A percentile compares a stretch with the other conserved stretches of the same genome.
These are phyloP conservation scores for Leucania comma DNA, from an alignment of 2,888 invertebrate species.

Conservation along the genomic window DNA sequence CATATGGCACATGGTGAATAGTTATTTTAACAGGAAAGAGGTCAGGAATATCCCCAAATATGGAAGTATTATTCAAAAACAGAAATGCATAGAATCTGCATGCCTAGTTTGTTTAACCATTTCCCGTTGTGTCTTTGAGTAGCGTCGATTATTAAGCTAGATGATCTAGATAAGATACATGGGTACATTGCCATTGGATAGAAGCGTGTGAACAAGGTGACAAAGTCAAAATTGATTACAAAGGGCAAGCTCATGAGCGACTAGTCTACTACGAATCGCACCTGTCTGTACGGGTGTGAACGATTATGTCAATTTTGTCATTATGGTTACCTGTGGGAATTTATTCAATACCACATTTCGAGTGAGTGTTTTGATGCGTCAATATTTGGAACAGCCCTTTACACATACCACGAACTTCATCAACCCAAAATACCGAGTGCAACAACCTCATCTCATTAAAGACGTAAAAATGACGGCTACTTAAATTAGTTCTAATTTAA, in stretches of 20 bases:
- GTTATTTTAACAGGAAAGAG: conserved; percentile 22
- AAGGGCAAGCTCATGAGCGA: conserved; percentile 67
- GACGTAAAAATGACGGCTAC: conserved; percentile 62
- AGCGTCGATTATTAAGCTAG: conserved; percentile 1
- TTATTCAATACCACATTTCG: conserved; percentile 48
- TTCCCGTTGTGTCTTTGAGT: background rate
- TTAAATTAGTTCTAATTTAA: conserved; percentile 71
- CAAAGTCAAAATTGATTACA: conserved; percentile 80
- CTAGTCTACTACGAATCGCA: conserved; percentile 78
- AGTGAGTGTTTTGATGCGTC: conserved; percentile 22
- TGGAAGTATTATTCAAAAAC: conserved; percentile 4
- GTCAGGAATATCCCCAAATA: conserved; percentile 15
- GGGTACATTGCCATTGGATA: conserved; percentile 45
- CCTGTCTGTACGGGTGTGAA: conserved; percentile 81
- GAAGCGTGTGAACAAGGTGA: conserved; percentile 79
- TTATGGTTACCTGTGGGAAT: conserved; percentile 79
- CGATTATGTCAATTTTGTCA: conserved; percentile 80
- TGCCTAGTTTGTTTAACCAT: background rate
- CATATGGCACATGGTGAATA: conserved; percentile 56
- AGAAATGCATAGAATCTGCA: background rate
- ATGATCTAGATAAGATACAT: conserved; percentile 24
- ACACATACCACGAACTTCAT: conserved; percentile 21
- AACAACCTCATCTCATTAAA: conserved; percentile 63
- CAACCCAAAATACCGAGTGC: conserved; percentile 50
- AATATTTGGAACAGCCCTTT: conserved; percentile 38